phyloP scores from a whole-genome alignment of 2,113 vertebrate species.

The Serilophus lunatus region DNA sequence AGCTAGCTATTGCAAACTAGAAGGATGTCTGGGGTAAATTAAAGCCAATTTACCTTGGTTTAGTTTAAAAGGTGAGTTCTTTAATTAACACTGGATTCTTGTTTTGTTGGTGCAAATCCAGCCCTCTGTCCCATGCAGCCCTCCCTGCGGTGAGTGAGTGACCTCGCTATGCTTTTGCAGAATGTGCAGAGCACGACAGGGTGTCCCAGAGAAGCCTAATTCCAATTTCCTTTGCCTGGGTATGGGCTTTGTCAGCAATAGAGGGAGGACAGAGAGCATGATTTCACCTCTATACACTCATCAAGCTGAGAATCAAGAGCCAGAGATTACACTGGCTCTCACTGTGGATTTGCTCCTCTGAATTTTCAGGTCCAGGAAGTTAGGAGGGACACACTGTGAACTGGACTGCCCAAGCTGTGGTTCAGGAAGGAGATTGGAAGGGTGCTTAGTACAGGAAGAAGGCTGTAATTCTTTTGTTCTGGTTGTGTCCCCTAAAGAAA shows the following conservation, averaged over 20 bases:
- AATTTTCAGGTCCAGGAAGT: neutral
- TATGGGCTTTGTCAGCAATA: neutral
- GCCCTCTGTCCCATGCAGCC: neutral
- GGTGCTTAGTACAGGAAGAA: neutral
- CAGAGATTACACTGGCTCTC: neutral
- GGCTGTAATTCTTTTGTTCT: neutral
- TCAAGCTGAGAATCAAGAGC: neutral
- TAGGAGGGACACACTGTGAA: neutral
- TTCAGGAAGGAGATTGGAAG: neutral
- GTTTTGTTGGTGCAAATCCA: neutral
- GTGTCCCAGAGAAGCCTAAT: neutral
- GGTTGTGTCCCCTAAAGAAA: neutral
- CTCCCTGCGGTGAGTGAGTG: neutral
- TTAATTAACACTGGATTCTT: neutral
- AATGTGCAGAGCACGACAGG: neutral
- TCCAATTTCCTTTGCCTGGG: neutral
- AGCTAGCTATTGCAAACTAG: neutral
- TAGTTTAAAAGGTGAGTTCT: neutral
- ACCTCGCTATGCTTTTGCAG: neutral
- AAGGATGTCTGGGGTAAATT: neutral
- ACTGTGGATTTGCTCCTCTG: neutral
- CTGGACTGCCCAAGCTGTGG: neutral
- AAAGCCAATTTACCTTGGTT: neutral
- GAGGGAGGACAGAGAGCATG: neutral
- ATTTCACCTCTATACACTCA: accelerated